These are phyloP conservation scores for Alethe diademata DNA, from an alignment of 2,113 vertebrate species.

Conservation along the genomic window DNA sequence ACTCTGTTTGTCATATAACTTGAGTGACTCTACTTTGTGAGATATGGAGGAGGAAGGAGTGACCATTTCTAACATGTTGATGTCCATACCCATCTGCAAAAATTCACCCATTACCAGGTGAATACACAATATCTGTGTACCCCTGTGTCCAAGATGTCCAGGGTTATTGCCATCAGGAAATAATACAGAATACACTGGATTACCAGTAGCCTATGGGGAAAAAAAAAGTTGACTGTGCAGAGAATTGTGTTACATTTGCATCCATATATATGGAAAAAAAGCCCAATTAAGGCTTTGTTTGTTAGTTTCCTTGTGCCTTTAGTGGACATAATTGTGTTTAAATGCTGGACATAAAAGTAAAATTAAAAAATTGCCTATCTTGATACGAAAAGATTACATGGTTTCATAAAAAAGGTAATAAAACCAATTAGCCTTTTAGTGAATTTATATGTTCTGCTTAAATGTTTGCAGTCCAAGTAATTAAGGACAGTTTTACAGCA, in stretches of 20 bases:
- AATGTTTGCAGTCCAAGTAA: background rate
- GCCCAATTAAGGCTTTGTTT: background rate
- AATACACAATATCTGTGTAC: background rate
- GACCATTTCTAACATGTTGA: background rate
- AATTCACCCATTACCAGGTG: background rate
- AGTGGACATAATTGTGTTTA: background rate
- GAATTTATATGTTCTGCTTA: background rate
- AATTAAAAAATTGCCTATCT: background rate
- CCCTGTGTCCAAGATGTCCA: background rate
- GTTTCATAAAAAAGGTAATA: background rate
- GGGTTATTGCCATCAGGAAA: background rate
- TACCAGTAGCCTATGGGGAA: background rate
- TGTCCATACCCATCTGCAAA: background rate
- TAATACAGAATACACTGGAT: background rate
- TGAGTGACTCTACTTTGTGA: background rate
- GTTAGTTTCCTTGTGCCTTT: background rate
- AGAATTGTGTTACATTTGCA: background rate
- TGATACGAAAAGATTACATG: background rate
- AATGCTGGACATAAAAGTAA: background rate
- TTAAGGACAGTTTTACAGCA: background rate
- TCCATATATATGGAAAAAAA: background rate
- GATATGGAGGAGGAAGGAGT: background rate
- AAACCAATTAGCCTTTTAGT: background rate
- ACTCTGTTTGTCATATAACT: background rate
- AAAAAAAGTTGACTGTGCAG: background rate